Percentiles rank a stretch among this genome's conserved stretches.
Conservation (phyloP, 2,113 vertebrate species). For the Lipophrys pholis region DNA sequence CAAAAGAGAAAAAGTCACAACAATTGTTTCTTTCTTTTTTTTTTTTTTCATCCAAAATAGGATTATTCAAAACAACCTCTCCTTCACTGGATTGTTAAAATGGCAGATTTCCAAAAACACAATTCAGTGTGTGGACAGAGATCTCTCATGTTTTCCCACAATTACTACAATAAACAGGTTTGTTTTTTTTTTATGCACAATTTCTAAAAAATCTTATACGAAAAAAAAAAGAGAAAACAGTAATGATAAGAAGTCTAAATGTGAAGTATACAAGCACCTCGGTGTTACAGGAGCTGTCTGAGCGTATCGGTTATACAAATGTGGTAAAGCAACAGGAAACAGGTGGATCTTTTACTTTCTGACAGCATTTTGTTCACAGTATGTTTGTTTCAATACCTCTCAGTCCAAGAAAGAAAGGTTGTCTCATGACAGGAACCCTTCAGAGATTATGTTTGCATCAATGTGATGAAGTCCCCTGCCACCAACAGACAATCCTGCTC, state of each 20-base stretch:
- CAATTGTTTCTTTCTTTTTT: too few species aligned
- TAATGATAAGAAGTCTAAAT: not conserved
- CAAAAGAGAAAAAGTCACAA: too few species aligned
- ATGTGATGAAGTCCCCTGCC: slow-evolving; percentile 18
- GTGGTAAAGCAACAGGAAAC: slow-evolving; percentile 62
- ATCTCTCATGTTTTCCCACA: slow-evolving; percentile 1
- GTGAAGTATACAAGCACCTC: slow-evolving; percentile 12
- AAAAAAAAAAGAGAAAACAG: not conserved
- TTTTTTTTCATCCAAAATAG: slow-evolving; percentile 32
- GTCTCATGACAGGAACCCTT: not conserved
- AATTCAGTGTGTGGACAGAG: slow-evolving; percentile 15
- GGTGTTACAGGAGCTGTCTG: slow-evolving; percentile 13
- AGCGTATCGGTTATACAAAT: slow-evolving; percentile 20
- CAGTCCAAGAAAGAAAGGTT: not conserved
- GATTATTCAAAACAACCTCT: slow-evolving; percentile 51
- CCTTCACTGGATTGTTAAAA: slow-evolving; percentile 9
- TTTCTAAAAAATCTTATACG: not conserved
- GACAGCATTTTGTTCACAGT: slow-evolving; percentile 5
- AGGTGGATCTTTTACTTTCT: slow-evolving; percentile 50
- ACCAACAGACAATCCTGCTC: not conserved
- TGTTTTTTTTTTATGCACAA: not conserved
- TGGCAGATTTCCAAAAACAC: not conserved
- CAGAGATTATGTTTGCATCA: slow-evolving; percentile 12
- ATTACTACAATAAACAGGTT: slow-evolving; percentile 29
- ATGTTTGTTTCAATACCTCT: not conserved